Evolutionary conservation across 2,113 vertebrate species (phyloP).

Genomic region (Typhlomys cinereus): DNA sequence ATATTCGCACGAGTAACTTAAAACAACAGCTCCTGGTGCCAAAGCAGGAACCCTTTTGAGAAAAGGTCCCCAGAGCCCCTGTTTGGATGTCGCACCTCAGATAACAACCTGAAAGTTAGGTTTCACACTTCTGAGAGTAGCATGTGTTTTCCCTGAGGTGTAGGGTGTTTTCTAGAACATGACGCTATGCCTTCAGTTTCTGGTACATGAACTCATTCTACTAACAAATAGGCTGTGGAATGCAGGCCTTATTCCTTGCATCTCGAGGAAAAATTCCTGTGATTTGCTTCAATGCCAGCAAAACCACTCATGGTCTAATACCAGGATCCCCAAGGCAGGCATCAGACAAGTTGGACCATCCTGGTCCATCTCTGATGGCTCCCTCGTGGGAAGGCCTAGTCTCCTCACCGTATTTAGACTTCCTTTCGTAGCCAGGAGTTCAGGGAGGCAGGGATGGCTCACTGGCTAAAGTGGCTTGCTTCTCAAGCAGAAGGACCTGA

Average conservation of each 20-base stretch:
- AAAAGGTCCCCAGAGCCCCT: background rate
- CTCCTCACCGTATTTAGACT: background rate
- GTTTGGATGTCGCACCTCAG: background rate
- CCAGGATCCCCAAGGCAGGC: accelerated
- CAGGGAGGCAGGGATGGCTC: background rate
- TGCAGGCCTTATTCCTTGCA: background rate
- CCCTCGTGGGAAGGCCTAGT: too few relatives aligned
- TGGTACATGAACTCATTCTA: background rate
- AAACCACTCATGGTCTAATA: background rate
- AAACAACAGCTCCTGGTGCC: background rate
- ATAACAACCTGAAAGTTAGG: conserved; percentile 28
- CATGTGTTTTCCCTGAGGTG: conserved; percentile 34
- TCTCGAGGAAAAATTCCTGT: background rate
- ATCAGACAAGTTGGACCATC: accelerated
- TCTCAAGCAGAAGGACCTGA: background rate
- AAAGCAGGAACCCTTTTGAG: background rate
- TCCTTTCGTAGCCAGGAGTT: background rate
- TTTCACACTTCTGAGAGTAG: conserved; percentile 67
- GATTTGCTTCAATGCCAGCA: background rate
- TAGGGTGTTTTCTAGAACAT: conserved; percentile 57
- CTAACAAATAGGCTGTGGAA: background rate
- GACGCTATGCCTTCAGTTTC: conserved; percentile 33
- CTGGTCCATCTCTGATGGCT: accelerated
- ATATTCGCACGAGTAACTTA: background rate
- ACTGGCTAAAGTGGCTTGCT: background rate